phyloP scores from a whole-genome alignment of 2,888 invertebrate species.

The Eupithecia subumbrata region DNA sequence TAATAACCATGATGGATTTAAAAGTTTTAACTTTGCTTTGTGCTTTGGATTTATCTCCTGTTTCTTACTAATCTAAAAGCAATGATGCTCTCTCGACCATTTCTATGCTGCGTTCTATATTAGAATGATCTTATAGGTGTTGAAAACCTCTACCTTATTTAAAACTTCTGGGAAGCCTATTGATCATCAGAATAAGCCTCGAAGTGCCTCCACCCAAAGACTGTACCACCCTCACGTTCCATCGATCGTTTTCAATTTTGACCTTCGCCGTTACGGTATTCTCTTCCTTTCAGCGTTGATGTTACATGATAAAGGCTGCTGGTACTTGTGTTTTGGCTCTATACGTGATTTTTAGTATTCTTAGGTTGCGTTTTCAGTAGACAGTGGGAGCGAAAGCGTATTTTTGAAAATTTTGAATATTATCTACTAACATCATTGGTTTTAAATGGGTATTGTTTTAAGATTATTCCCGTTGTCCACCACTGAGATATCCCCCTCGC shows the following conservation, averaged over 20 bases:
- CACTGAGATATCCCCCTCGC: too few relatives aligned
- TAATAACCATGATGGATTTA: too few relatives aligned
- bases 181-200: background rate
- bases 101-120: background rate
- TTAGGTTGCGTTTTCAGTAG: background rate
- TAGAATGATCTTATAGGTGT: background rate
- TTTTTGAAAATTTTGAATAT: background rate
- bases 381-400: background rate
- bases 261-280: constrained; percentile 7
- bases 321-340: background rate
- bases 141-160: background rate
- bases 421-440: too few relatives aligned
- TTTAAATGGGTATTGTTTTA: too few relatives aligned
- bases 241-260: constrained; percentile 20
- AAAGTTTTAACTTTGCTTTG: too few relatives aligned
- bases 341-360: background rate
- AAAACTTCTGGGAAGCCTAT: background rate
- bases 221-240: constrained; percentile 3
- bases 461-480: too few relatives aligned
- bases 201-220: constrained; percentile 1
- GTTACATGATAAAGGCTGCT: background rate
- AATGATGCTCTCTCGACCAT: background rate
- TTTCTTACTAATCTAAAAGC: background rate
- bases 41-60: background rate
- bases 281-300: constrained; percentile 12